Conservation (phyloP, 1,140 invertebrate species). For the Polypedilum pembai region DNA sequence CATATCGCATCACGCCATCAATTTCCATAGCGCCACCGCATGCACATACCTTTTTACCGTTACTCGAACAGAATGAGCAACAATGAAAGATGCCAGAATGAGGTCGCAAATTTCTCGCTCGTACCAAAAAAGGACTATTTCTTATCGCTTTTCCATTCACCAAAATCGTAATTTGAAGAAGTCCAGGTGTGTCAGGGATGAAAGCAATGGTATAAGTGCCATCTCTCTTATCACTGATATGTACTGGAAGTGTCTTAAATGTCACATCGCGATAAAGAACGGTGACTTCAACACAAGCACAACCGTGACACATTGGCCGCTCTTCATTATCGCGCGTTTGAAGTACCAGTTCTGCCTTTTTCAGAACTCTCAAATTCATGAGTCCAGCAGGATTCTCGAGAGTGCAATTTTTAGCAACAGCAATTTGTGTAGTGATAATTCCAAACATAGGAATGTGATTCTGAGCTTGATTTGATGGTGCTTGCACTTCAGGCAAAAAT, state of each 20-base stretch:
- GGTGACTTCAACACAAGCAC: constrained; percentile 45
- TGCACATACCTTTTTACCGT: constrained; percentile 60
- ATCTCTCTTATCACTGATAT: constrained; percentile 51
- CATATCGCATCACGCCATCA: constrained; percentile 53
- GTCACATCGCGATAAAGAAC: constrained; percentile 43
- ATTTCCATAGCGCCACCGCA: constrained; percentile 61
- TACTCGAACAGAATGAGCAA: constrained; percentile 72
- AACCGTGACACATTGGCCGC: constrained; percentile 48
- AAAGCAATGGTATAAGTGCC: constrained; percentile 54
- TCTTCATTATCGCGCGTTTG: constrained; percentile 49
- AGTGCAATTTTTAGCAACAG: constrained; percentile 49
- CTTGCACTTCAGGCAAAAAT: constrained; percentile 46
- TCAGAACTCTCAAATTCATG: constrained; percentile 42
- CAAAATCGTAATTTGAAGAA: constrained; percentile 50
- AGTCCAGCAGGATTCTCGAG: constrained; percentile 48
- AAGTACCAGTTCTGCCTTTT: constrained; percentile 44
- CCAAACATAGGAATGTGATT: constrained; percentile 46
- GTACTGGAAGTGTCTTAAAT: constrained; percentile 43
- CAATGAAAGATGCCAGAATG: constrained; percentile 69
- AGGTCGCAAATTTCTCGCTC: constrained; percentile 47
- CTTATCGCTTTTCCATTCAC: constrained; percentile 56
- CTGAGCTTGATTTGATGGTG: constrained; percentile 39
- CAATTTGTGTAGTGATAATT: constrained; percentile 49
- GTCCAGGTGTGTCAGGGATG: constrained; percentile 51
- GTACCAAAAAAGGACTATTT: constrained; percentile 51